Evolutionary conservation across 2,113 vertebrate species (phyloP), one percentile per base, ranked within the genome.

Genomic region (Semicossyphus pulcher): DNA sequence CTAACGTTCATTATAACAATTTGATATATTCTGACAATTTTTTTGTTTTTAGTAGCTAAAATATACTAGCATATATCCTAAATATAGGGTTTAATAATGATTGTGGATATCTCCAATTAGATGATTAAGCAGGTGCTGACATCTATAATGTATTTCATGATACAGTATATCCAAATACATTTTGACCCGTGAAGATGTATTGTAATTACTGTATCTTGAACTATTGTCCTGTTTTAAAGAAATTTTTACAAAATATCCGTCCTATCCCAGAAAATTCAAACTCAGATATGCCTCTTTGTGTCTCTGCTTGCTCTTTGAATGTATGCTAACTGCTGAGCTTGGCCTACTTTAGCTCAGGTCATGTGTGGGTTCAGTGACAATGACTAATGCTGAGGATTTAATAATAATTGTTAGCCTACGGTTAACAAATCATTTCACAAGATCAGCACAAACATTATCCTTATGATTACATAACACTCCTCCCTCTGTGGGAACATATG

Each of bases 381-480:
- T 65, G 44, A 72, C 45, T 78, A 29, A 71, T 58, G 52, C 59
- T 53, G 45, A 51, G 31, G n/a, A 10, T 72, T 66, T 66, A 53
- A 20, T 28, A 52, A 23, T 59, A 71, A 71, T 44, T 34, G 29
- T 53, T 45, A 20, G 54, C 23, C 36, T 52, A 21, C 5, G 8
- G 34, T 63, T 42, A 49, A 63, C 16, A 49, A 5, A 56, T 28
- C 16, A 34, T 62, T 48, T 25, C 7, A 56, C 21, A 34, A 42
- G 44, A 36, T 49, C 26, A 54, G 39, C 8, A 48, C 18, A 45
- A 59, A 52, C 36, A 32, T 47, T 49, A 20, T 39, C 18, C 45
- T 26, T 11, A 48, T 3, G 4, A 52, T 69, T 47, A 63, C 34
- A 71, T 23, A 44, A 59, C n/a, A 29, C 37, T 21, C 4, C 16